Conservation (phyloP, 2,113 vertebrate genomes). For the Amazona guildingii region DNA sequence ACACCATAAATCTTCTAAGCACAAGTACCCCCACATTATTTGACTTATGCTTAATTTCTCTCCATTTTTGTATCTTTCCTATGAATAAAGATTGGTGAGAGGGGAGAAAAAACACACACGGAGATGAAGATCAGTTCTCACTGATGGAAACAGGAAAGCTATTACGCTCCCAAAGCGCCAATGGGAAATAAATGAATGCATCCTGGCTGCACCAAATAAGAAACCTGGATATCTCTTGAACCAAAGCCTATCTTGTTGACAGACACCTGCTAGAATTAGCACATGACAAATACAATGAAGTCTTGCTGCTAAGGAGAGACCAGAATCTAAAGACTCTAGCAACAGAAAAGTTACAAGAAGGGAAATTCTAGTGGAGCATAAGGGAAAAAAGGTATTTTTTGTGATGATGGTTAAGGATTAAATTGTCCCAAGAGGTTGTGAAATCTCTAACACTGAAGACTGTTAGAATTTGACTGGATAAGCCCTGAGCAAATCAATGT, state of each 20-base stretch:
- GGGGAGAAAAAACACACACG: background rate
- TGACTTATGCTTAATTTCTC: background rate
- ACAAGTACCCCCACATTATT: background rate
- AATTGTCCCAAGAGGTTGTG: background rate
- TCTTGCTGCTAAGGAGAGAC: background rate
- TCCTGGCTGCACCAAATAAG: background rate
- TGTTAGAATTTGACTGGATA: background rate
- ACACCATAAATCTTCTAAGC: background rate
- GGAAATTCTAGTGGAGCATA: background rate
- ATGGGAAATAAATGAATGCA: background rate
- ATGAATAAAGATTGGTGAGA: background rate
- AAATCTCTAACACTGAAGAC: background rate
- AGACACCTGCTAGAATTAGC: background rate
- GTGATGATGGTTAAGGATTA: background rate
- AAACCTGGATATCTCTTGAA: background rate
- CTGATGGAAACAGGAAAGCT: background rate
- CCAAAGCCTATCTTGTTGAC: accelerated
- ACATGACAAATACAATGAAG: background rate
- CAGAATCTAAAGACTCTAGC: background rate
- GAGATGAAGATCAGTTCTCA: background rate
- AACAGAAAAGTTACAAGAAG: background rate
- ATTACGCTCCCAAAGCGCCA: background rate
- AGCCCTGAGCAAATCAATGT: background rate
- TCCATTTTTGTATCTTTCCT: background rate
- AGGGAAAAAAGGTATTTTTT: background rate